A percentile compares a stretch with the other conserved stretches of the same genome.
Conservation (phyloP, 2,113 vertebrate genomes). For the Furnarius figulus region DNA sequence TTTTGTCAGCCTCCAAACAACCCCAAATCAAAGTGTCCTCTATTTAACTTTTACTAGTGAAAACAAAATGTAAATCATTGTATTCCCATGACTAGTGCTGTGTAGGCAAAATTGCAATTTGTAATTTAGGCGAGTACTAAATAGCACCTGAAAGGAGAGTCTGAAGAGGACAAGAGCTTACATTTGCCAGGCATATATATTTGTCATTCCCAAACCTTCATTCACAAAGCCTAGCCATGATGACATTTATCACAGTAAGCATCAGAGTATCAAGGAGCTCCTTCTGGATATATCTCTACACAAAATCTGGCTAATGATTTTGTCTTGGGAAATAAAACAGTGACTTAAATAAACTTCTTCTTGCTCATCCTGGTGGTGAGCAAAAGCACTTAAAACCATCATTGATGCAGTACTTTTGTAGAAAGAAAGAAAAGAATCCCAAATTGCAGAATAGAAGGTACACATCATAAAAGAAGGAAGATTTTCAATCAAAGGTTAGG, state of each 20-base stretch:
- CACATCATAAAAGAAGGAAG: background rate
- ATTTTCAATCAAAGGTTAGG: background rate
- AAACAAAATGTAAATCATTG: background rate
- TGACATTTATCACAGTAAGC: background rate
- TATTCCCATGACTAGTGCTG: background rate
- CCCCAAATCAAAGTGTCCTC: background rate
- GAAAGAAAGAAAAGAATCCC: background rate
- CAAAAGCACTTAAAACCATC: background rate
- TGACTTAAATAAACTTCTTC: background rate
- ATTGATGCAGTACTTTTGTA: background rate
- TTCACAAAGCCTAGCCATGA: too few relatives aligned
- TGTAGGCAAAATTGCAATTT: background rate
- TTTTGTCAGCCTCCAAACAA: background rate
- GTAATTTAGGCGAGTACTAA: background rate
- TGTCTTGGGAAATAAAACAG: background rate
- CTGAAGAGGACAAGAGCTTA: background rate
- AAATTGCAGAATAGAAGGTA: background rate
- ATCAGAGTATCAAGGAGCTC: background rate
- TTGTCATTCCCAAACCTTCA: too few relatives aligned
- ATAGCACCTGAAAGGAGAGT: background rate
- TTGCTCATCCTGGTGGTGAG: background rate
- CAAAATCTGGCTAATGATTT: background rate
- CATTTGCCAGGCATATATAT: background rate
- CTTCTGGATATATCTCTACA: background rate
- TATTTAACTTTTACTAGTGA: background rate